These are phyloP conservation scores for Sinhomidia bicolor DNA, from an alignment of 2,888 invertebrate species.

Conservation along the genomic window DNA sequence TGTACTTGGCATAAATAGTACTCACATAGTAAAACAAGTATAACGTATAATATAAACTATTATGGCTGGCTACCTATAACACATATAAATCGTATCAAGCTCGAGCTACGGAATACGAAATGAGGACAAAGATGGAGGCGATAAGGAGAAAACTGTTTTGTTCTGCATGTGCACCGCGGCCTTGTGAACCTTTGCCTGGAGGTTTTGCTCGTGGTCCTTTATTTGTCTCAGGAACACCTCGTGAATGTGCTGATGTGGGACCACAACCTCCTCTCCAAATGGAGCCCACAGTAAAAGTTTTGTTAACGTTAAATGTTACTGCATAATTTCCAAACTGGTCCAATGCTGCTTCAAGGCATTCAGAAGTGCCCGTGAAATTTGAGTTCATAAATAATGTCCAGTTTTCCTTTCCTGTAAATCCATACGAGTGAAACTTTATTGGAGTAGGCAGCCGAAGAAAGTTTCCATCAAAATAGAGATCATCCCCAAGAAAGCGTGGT, in stretches of 20 bases:
- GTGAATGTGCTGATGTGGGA: conserved; percentile 38
- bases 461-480: conserved; percentile 73
- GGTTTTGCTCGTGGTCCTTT: background rate
- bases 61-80: no score
- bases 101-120: conserved; percentile 61
- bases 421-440: conserved; percentile 67
- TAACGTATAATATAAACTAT: background rate
- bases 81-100: conserved; percentile 28
- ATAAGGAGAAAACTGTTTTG: conserved; percentile 30
- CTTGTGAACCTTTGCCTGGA: conserved; percentile 23
- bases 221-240: conserved; percentile 46
- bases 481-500: conserved; percentile 69
- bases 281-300: conserved; percentile 68
- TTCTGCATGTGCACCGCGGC: conserved; percentile 6
- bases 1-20: background rate
- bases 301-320: conserved; percentile 69
- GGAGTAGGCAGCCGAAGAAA: conserved; percentile 64
- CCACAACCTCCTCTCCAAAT: conserved; percentile 74
- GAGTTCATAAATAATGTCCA: conserved; percentile 73
- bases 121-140: conserved; percentile 55
- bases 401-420: conserved; percentile 74
- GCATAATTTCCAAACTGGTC: conserved; percentile 58
- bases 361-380: conserved; percentile 69
- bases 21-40: background rate
- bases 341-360: conserved; percentile 68